These are phyloP conservation scores for Lagenorhynchus albirostris DNA, from an alignment of 2,113 vertebrate genomes.

Conservation along the genomic window DNA sequence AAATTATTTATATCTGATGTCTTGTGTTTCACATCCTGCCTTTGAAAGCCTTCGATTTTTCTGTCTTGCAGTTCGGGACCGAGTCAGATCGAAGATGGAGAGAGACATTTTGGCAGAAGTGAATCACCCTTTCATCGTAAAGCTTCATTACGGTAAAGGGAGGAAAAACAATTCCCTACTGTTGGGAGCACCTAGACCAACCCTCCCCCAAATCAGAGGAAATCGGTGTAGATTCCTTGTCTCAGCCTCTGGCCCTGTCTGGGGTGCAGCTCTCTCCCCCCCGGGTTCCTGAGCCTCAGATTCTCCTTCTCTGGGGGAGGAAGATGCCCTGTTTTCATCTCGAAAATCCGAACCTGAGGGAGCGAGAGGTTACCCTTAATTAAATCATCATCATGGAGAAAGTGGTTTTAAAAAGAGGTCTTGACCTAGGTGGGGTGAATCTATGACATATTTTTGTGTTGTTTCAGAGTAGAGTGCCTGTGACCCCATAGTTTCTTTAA, in stretches of 20 bases:
- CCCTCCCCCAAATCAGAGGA: background rate
- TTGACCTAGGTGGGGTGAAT: background rate
- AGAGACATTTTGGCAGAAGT: constrained; percentile 97
- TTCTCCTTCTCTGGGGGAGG: background rate
- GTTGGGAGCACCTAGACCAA: background rate
- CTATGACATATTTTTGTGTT: background rate
- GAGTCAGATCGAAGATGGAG: constrained; percentile 97
- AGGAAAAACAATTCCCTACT: background rate
- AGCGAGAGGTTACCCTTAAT: background rate
- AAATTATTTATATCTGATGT: fast-evolving
- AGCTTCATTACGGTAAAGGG: constrained; percentile 93
- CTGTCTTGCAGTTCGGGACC: constrained; percentile 89
- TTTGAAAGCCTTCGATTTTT: constrained; percentile 5
- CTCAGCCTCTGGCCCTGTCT: fast-evolving
- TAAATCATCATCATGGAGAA: background rate
- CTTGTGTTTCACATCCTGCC: background rate
- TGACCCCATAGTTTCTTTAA: background rate
- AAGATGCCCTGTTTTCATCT: background rate
- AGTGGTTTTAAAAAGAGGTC: no score
- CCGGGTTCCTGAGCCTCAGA: fast-evolving
- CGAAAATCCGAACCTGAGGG: background rate
- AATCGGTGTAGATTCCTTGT: fast-evolving
- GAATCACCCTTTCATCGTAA: constrained; percentile 97
- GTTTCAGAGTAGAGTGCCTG: background rate
- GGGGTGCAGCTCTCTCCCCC: no score